These are phyloP conservation scores for Lissonota sp. DNA, from an alignment of 2,888 invertebrate species.

Conservation along the genomic window DNA sequence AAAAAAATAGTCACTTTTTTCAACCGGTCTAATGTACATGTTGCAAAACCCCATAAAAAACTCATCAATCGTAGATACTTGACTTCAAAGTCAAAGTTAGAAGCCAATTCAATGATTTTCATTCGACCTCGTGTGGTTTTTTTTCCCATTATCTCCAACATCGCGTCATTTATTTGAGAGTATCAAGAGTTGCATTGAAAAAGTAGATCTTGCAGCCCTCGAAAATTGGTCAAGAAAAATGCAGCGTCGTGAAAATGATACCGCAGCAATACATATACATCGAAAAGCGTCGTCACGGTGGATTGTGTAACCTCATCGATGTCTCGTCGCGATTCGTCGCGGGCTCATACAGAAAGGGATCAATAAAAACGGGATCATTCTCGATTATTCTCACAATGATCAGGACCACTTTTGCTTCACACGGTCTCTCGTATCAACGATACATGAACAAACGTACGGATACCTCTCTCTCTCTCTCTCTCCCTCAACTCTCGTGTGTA, in stretches of 20 bases:
- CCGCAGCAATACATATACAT: too few species aligned
- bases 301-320: constrained; percentile 25
- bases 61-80: too few species aligned
- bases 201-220: neutral
- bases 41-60: too few species aligned
- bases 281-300: constrained; percentile 7
- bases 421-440: constrained; percentile 38
- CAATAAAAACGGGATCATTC: constrained; percentile 36
- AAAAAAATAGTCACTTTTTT: too few species aligned
- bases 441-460: neutral
- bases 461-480: neutral
- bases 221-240: neutral
- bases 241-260: constrained; percentile 20
- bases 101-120: too few species aligned
- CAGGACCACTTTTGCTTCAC: constrained; percentile 38
- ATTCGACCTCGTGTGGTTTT: too few species aligned
- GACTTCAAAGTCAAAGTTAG: too few species aligned
- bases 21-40: too few species aligned
- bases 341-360: constrained; percentile 8
- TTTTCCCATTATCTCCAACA: too few species aligned
- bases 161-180: too few species aligned
- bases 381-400: constrained; percentile 61
- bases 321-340: constrained; percentile 1
- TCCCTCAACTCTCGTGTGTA: neutral
- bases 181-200: neutral